phyloP scores from a whole-genome alignment of 2,113 vertebrate species.

The Petaurus breviceps region DNA sequence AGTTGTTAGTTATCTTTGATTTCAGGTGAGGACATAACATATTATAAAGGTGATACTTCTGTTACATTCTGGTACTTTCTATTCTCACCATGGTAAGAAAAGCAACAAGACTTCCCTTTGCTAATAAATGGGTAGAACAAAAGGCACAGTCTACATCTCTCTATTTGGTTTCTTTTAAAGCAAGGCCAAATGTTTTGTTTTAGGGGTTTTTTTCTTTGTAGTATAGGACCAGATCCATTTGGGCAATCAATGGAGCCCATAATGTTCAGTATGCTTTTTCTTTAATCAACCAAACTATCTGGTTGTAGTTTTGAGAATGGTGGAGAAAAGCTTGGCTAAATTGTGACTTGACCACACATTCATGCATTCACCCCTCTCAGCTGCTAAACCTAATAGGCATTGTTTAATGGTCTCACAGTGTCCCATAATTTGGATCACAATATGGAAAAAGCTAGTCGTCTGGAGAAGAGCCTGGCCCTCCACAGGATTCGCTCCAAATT shows the following conservation, averaged over 20 bases:
- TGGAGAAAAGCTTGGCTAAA: neutral
- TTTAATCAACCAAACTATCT: neutral
- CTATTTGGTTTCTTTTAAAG: neutral
- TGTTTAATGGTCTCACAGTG: neutral
- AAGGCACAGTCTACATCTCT: neutral
- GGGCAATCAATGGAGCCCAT: neutral
- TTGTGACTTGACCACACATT: neutral
- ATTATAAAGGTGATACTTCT: neutral
- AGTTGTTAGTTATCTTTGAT: neutral
- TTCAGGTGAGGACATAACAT: neutral
- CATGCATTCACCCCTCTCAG: neutral
- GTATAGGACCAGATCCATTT: neutral
- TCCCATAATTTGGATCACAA: neutral
- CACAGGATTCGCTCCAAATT: conserved; percentile 26
- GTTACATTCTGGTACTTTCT: neutral
- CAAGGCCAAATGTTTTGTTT: neutral
- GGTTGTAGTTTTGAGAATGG: neutral
- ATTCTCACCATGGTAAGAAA: neutral
- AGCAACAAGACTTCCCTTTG: neutral
- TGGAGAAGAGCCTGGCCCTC: conserved; percentile 22
- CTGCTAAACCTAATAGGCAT: neutral
- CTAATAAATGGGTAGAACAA: neutral
- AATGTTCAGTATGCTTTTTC: neutral
- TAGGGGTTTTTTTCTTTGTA: neutral
- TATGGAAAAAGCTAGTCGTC: neutral